Evolutionary conservation across 2,888 invertebrate genomes (phyloP).

Genomic region (Baronia brevicornis): DNA sequence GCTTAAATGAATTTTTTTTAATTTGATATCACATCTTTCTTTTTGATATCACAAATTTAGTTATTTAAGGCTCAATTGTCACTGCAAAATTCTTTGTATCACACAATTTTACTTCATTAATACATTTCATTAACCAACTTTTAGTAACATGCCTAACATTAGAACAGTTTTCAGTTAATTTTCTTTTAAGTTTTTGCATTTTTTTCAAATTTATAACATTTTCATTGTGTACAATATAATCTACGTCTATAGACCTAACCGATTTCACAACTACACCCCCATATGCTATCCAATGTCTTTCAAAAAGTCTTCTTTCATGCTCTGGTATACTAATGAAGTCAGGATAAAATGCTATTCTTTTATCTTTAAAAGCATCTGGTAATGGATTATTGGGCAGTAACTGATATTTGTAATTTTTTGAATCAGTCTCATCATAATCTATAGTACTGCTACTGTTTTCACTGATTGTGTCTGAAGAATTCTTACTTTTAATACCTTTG

Average conservation of each 20-base stretch:
- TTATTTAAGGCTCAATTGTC: constrained; percentile 31
- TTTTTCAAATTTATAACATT: constrained; percentile 35
- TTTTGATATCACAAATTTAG: constrained; percentile 1
- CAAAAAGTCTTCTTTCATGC: constrained; percentile 46
- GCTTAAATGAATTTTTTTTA: too few species aligned
- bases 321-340: constrained; percentile 60
- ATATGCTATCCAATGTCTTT: constrained; percentile 80
- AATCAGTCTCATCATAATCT: constrained; percentile 11
- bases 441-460: neutral
- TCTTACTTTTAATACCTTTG: constrained; percentile 19
- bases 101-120: constrained; percentile 44
- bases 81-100: constrained; percentile 48
- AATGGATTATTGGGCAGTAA: constrained; percentile 45
- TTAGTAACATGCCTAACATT: constrained; percentile 51
- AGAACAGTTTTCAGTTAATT: constrained; percentile 26
- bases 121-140: constrained; percentile 57
- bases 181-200: constrained; percentile 43
- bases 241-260: constrained; percentile 42
- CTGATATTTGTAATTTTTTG: constrained; percentile 20
- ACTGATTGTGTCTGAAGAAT: constrained; percentile 15
- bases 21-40: too few species aligned
- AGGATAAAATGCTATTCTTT: constrained; percentile 60
- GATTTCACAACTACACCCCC: constrained; percentile 68
- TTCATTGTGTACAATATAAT: constrained; percentile 51
- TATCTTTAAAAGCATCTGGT: constrained; percentile 48